Conservation (phyloP, 2,888 invertebrate genomes). For the Ormyrus pomaceus region DNA sequence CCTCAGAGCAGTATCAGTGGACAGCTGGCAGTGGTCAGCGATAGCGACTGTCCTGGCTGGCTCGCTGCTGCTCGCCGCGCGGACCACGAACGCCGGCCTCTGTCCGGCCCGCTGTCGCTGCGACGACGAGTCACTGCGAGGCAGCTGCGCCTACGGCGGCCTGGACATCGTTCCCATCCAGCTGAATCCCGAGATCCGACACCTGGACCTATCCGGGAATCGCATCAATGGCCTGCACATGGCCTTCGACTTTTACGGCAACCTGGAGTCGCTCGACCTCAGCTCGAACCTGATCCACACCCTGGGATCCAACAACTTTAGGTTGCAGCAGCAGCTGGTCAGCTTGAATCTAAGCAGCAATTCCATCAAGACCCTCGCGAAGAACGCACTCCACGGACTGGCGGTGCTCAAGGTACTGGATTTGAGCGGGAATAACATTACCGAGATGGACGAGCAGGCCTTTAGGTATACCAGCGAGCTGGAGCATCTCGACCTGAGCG, state of each 20-base stretch:
- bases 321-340: slow-evolving; percentile 84
- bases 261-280: slow-evolving; percentile 87
- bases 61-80: slow-evolving; percentile 65
- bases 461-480: slow-evolving; percentile 87
- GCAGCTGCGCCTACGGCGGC: slow-evolving; percentile 86
- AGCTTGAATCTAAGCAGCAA: slow-evolving; percentile 88
- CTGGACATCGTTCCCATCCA: slow-evolving; percentile 92
- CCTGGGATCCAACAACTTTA: slow-evolving; percentile 89
- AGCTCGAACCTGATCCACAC: slow-evolving; percentile 88
- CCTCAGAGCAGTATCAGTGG: not conserved
- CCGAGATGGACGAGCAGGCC: slow-evolving; percentile 84
- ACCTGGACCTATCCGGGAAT: slow-evolving; percentile 90
- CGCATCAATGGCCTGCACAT: slow-evolving; percentile 87
- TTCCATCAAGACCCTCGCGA: slow-evolving; percentile 82
- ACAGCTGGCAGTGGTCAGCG: slow-evolving; percentile 50
- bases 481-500: slow-evolving; percentile 85
- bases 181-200: slow-evolving; percentile 89
- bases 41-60: slow-evolving; percentile 69
- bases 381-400: slow-evolving; percentile 86
- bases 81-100: slow-evolving; percentile 77
- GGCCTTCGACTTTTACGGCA: slow-evolving; percentile 87
- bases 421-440: slow-evolving; percentile 87
- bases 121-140: slow-evolving; percentile 86
- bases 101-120: slow-evolving; percentile 90
- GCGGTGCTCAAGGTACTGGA: slow-evolving; percentile 82